phyloP scores from a whole-genome alignment of 2,888 invertebrate species.

The Callosobruchus maculatus region DNA sequence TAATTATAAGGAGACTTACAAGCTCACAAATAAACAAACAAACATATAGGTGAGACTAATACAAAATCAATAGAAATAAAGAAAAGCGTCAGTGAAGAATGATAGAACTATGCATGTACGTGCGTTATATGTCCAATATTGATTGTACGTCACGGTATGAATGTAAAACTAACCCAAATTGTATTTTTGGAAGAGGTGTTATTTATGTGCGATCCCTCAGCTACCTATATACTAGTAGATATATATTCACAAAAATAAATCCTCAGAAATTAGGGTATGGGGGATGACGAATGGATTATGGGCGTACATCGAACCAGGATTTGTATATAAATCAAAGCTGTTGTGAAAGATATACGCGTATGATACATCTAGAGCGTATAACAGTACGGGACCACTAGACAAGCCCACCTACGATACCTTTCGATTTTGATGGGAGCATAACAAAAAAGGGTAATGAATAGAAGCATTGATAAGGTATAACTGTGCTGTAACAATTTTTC shows the following conservation, averaged over 20 bases:
- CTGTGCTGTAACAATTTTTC: too few species aligned
- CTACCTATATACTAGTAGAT: neutral
- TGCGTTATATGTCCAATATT: neutral
- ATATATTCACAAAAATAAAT: neutral
- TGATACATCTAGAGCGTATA: neutral
- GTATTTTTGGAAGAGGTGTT: neutral
- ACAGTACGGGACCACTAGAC: neutral
- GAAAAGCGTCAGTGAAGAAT: too few species aligned
- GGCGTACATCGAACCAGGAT: neutral
- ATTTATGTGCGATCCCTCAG: neutral
- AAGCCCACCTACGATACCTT: neutral
- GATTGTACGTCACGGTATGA: neutral
- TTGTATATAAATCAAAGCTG: neutral
- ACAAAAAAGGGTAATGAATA: too few species aligned
- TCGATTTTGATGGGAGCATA: too few species aligned
- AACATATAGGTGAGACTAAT: too few species aligned
- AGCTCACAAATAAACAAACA: too few species aligned
- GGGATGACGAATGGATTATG: constrained; percentile 3
- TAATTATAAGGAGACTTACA: too few species aligned
- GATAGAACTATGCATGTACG: too few species aligned
- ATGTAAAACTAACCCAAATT: neutral
- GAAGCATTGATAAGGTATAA: too few species aligned
- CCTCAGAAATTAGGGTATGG: neutral
- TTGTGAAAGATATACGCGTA: neutral
- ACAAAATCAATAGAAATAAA: too few species aligned